Conservation (phyloP, 2,113 vertebrate genomes). For the Elgaria multicarinata region DNA sequence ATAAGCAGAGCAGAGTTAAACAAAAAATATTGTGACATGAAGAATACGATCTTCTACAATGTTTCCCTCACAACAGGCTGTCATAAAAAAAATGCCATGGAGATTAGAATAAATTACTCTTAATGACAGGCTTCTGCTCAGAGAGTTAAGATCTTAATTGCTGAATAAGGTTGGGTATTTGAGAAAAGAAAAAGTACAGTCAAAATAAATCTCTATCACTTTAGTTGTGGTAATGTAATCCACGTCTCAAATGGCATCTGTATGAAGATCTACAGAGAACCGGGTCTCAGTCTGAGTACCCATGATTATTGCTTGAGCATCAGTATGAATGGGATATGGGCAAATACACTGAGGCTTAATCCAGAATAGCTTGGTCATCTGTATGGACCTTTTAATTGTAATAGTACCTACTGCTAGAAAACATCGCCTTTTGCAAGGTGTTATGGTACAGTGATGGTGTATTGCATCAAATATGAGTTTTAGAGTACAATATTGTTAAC, state of each 20-base stretch:
- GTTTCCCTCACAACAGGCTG: conserved; percentile 62
- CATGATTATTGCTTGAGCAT: neutral
- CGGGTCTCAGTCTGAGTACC: neutral
- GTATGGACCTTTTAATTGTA: neutral
- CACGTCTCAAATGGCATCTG: neutral
- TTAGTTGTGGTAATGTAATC: neutral
- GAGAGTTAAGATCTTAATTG: conserved; percentile 65
- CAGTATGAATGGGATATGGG: neutral
- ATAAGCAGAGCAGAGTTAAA: conserved; percentile 57
- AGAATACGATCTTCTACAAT: conserved; percentile 57
- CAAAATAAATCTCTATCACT: conserved; percentile 47
- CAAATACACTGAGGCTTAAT: neutral
- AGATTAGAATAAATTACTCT: conserved; percentile 66
- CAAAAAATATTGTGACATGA: conserved; percentile 50
- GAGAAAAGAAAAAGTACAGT: conserved; percentile 50
- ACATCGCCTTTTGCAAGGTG: no score
- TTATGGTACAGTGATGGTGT: neutral
- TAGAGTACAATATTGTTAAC: no score
- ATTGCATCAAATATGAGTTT: neutral
- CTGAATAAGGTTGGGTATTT: conserved; percentile 50
- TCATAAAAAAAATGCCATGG: conserved; percentile 56
- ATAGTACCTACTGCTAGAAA: neutral
- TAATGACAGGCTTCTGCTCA: conserved; percentile 61
- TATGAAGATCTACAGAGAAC: neutral
- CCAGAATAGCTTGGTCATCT: neutral